Conservation (phyloP, 2,113 vertebrate species). For the Crotalus viridis region DNA sequence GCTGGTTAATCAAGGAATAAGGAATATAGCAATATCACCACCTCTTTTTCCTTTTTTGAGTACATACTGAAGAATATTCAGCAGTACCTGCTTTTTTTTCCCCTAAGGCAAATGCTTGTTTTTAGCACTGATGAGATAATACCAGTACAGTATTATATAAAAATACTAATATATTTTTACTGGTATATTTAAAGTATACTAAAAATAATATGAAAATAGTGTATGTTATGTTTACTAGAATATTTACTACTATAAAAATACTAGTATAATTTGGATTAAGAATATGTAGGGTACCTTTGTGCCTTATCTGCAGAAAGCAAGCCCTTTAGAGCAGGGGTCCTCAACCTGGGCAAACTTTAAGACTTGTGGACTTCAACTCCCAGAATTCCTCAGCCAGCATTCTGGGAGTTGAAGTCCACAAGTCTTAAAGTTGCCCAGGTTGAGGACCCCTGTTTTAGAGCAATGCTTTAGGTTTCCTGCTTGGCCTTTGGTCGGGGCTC, state of each 20-base stretch:
- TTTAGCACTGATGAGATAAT: neutral
- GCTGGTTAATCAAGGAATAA: neutral
- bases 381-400: too few relatives aligned
- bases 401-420: too few relatives aligned
- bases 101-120: neutral
- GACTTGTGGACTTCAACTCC: too few relatives aligned
- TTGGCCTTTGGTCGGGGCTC: neutral
- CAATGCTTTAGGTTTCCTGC: neutral
- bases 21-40: neutral
- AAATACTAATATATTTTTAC: neutral
- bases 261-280: neutral
- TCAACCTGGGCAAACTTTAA: too few relatives aligned
- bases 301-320: neutral
- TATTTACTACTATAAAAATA: neutral
- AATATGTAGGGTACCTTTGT: neutral
- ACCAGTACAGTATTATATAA: neutral
- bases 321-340: neutral
- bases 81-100: neutral
- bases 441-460: neutral
- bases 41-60: neutral
- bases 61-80: neutral
- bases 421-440: too few relatives aligned
- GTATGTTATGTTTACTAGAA: neutral
- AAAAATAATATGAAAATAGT: neutral
- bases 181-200: neutral